Conservation (phyloP, 2,797 vertebrate genomes). For the Hippocampus kuda region DNA sequence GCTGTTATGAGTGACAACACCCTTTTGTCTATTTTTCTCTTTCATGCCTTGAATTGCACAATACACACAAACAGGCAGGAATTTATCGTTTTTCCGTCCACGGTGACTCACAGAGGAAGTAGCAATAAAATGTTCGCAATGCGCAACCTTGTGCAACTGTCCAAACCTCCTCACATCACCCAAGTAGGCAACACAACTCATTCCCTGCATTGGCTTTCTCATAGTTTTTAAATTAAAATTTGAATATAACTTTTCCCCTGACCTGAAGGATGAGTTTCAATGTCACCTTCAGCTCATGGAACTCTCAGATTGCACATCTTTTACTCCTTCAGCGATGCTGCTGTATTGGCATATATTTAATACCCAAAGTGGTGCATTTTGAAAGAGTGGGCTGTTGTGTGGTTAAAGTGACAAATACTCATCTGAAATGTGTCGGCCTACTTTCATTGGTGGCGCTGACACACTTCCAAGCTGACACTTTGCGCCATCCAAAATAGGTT, state of each 20-base stretch:
- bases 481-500: constrained; percentile 14
- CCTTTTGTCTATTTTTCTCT: neutral
- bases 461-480: neutral
- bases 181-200: neutral
- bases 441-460: constrained; percentile 3
- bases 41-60: neutral
- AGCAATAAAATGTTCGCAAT: neutral
- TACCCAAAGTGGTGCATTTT: neutral
- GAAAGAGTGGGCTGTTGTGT: neutral
- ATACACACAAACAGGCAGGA: neutral
- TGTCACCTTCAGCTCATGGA: neutral
- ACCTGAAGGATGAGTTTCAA: neutral
- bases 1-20: neutral
- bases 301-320: neutral
- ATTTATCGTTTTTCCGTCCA: neutral
- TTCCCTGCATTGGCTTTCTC: neutral
- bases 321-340: neutral
- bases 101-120: neutral
- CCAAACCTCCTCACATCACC: neutral
- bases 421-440: constrained; percentile 3
- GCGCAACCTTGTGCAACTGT: neutral
- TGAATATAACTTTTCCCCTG: neutral
- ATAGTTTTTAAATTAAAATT: neutral
- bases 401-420: neutral
- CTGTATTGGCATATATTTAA: neutral